These are phyloP conservation scores for Trichechus manatus DNA, from an alignment of 2,113 vertebrate species.

Conservation along the genomic window DNA sequence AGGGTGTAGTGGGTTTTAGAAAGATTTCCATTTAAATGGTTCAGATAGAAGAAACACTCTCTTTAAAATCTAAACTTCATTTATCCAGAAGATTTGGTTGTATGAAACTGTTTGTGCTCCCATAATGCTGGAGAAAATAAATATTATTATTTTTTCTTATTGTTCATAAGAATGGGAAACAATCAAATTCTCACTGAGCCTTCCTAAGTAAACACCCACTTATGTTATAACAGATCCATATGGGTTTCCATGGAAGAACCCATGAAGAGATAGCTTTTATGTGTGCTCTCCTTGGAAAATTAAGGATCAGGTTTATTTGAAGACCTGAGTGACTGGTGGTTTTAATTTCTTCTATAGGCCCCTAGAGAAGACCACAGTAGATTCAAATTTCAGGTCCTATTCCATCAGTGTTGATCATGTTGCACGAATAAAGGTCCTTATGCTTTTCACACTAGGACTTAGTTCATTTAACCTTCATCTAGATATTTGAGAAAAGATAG, in stretches of 20 bases:
- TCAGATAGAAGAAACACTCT: constrained; percentile 5
- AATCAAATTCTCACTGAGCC: not conserved
- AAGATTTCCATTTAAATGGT: not conserved
- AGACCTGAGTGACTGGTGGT: constrained; percentile 68
- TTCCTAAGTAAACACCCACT: not conserved
- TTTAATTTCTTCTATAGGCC: not conserved
- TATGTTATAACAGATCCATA: not conserved
- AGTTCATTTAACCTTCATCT: constrained; percentile 67
- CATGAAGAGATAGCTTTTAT: not conserved
- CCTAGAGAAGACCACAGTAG: constrained; percentile 65
- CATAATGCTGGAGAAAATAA: constrained; percentile 34
- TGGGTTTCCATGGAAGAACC: constrained; percentile 14
- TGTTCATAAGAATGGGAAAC: not conserved
- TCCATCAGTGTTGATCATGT: constrained; percentile 78
- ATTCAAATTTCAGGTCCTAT: constrained; percentile 77
- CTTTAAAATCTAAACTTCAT: not conserved
- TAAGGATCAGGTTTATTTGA: constrained; percentile 78
- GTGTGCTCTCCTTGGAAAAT: constrained; percentile 58
- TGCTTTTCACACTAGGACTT: constrained; percentile 78
- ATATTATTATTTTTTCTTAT: not conserved
- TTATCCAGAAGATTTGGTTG: not conserved
- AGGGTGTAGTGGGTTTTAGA: not conserved
- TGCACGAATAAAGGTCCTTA: constrained; percentile 72
- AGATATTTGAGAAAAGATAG: constrained; percentile 60
- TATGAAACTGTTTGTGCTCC: not conserved